phyloP scores from a whole-genome alignment of 2,888 invertebrate genomes.

The Alitta virens region DNA sequence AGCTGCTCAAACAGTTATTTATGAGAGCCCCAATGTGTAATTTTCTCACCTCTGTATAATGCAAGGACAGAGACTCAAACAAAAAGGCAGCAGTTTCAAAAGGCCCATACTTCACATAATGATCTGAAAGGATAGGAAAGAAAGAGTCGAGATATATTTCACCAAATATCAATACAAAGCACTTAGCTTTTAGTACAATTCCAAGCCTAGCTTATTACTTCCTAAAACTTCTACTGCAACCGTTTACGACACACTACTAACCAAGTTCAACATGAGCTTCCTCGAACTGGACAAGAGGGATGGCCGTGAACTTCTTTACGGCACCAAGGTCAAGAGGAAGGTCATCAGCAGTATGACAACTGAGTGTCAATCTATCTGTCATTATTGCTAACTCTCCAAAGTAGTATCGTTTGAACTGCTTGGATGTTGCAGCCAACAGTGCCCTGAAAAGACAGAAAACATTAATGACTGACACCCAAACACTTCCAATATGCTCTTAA shows the following conservation, averaged over 20 bases:
- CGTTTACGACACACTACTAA: slow-evolving; percentile 32
- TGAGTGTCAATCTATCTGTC: slow-evolving; percentile 79
- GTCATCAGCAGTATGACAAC: slow-evolving; percentile 85
- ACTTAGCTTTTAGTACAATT: no score
- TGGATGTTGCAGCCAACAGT: slow-evolving; percentile 76
- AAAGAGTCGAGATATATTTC: background rate
- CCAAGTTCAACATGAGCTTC: slow-evolving; percentile 87
- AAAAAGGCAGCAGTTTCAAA: slow-evolving; percentile 33
- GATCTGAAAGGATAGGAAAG: slow-evolving; percentile 34
- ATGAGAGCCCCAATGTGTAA: no score
- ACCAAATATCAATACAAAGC: no score
- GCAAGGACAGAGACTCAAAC: slow-evolving; percentile 26
- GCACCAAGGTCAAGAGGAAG: slow-evolving; percentile 71
- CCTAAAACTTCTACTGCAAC: no score
- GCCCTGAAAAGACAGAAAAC: slow-evolving; percentile 62
- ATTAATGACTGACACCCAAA: background rate
- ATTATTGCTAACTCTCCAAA: slow-evolving; percentile 79
- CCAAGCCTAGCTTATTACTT: no score
- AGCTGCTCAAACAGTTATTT: no score
- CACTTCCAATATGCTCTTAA: background rate
- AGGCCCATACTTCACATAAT: slow-evolving; percentile 26
- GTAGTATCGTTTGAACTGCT: slow-evolving; percentile 79
- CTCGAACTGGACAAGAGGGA: slow-evolving; percentile 92
- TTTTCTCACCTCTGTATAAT: slow-evolving; percentile 26
- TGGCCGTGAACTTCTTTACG: slow-evolving; percentile 80